These are phyloP conservation scores for Ptilonorhynchus violaceus DNA, from an alignment of 2,113 vertebrate genomes.

Conservation along the genomic window DNA sequence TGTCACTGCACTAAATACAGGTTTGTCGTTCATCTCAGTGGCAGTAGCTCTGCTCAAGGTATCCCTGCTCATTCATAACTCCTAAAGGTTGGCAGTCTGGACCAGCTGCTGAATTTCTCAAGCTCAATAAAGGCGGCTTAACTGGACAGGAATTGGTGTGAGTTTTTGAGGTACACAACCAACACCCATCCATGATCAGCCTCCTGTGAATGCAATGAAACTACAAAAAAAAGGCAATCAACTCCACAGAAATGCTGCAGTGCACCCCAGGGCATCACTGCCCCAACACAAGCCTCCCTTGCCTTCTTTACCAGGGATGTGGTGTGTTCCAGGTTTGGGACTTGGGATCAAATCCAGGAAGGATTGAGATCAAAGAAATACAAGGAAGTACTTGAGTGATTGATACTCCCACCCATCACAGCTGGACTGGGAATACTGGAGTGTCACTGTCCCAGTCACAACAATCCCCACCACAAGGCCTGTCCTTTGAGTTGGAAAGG, in stretches of 20 bases:
- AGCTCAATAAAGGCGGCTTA: neutral
- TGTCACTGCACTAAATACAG: neutral
- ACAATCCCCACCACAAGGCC: neutral
- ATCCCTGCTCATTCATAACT: neutral
- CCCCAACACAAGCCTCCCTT: too few relatives aligned
- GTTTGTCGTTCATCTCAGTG: neutral
- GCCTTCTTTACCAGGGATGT: neutral
- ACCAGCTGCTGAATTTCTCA: neutral
- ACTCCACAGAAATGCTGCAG: neutral
- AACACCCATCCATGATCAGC: neutral
- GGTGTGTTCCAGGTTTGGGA: neutral
- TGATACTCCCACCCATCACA: neutral
- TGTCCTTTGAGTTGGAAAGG: neutral
- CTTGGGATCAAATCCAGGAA: neutral
- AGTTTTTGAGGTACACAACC: neutral
- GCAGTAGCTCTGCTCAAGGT: neutral
- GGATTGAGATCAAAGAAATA: neutral
- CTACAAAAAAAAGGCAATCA: neutral
- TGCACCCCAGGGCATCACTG: neutral
- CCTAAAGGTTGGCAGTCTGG: neutral
- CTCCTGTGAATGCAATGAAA: neutral
- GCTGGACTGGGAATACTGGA: neutral
- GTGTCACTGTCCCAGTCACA: rapidly evolving
- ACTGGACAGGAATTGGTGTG: neutral
- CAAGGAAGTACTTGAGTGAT: neutral